Percentiles rank a stretch among this genome's conserved stretches.
phyloP scores from a whole-genome alignment of 2,797 vertebrate species.

The Tragopan temminckii region DNA sequence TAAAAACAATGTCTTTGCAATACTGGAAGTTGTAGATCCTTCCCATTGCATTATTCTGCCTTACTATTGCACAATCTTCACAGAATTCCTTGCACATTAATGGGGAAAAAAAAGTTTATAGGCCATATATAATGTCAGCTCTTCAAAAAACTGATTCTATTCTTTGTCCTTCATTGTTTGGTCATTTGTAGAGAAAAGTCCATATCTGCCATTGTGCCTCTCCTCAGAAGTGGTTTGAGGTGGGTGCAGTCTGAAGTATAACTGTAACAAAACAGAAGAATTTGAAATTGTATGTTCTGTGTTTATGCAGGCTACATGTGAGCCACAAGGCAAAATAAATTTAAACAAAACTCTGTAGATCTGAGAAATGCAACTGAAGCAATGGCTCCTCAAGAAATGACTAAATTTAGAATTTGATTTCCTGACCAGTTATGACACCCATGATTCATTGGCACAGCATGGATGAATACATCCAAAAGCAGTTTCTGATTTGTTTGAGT shows the following conservation, averaged over 20 bases:
- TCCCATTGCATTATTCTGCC: not conserved
- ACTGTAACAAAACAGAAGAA: slow-evolving; percentile 62
- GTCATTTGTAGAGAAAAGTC: slow-evolving; percentile 58
- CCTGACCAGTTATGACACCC: not conserved
- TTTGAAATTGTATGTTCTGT: slow-evolving; percentile 59
- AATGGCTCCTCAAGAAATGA: not conserved
- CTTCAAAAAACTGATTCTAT: not conserved
- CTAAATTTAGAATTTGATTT: slow-evolving; percentile 52
- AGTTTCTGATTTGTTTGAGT: not conserved
- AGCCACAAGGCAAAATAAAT: slow-evolving; percentile 59
- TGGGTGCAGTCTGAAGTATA: slow-evolving; percentile 65
- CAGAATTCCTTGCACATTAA: not conserved
- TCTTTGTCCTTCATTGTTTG: slow-evolving; percentile 18
- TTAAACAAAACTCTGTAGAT: not conserved
- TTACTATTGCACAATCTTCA: not conserved
- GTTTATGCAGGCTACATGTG: slow-evolving; percentile 38
- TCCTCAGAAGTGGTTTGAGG: slow-evolving; percentile 73
- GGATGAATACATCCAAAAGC: not conserved
- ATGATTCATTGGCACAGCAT: not conserved
- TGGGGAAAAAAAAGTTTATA: not conserved
- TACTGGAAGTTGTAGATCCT: not conserved
- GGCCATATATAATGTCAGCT: not conserved
- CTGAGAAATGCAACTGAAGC: slow-evolving; percentile 13
- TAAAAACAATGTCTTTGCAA: not conserved
- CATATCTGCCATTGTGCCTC: slow-evolving; percentile 30